phyloP scores from a whole-genome alignment of 2,113 vertebrate genomes.

The Calidris pygmaea region DNA sequence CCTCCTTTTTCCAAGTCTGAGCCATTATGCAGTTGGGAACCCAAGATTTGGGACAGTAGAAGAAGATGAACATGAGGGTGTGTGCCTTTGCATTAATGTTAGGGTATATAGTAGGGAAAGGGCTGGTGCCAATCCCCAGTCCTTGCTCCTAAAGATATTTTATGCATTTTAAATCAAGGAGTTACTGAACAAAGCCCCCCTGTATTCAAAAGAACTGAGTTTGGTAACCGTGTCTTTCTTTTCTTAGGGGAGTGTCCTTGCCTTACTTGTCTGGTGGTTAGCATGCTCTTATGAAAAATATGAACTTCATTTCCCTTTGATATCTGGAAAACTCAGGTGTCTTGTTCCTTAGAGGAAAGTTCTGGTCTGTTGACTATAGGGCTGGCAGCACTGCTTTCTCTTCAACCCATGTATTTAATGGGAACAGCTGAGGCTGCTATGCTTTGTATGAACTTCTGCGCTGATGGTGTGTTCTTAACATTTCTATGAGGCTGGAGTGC shows the following conservation, averaged over 20 bases:
- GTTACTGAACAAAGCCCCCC: background rate
- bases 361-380: background rate
- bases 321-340: background rate
- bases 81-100: background rate
- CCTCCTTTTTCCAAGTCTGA: background rate
- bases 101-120: background rate
- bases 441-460: background rate
- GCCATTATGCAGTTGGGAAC: background rate
- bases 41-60: background rate
- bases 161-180: background rate
- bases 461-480: background rate
- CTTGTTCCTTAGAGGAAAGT: background rate
- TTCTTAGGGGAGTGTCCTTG: background rate
- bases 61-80: background rate
- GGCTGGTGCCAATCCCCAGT: background rate
- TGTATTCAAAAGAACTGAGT: background rate
- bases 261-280: background rate
- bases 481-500: background rate
- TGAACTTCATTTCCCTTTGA: background rate
- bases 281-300: background rate
- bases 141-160: background rate
- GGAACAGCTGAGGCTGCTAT: background rate
- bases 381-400: background rate
- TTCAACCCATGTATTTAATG: background rate
- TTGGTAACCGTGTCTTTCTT: background rate